phyloP scores from a whole-genome alignment of 2,113 vertebrate genomes.

The Myrmecophaga tridactyla region DNA sequence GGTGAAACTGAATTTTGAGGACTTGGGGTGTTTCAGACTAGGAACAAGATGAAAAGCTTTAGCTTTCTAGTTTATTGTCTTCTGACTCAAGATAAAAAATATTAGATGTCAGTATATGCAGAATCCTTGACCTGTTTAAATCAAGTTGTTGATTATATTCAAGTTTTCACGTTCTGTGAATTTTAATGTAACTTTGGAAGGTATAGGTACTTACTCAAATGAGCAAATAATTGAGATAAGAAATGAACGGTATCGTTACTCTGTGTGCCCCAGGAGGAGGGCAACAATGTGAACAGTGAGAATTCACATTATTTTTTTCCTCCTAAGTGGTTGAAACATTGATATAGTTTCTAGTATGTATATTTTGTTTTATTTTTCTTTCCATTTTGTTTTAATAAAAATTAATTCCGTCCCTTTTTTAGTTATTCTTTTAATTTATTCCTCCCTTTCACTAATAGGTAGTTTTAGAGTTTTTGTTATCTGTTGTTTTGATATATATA shows the following conservation, averaged over 20 bases:
- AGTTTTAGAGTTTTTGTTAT: neutral
- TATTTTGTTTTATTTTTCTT: slow-evolving; percentile 3
- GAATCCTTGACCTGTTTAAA: neutral
- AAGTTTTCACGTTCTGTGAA: neutral
- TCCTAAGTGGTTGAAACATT: neutral
- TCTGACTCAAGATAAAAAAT: neutral
- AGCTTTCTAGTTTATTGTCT: neutral
- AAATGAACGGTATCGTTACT: neutral
- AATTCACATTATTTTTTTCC: neutral
- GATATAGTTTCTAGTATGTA: neutral
- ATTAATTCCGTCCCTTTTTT: neutral
- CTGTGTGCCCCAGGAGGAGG: neutral
- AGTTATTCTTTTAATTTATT: neutral
- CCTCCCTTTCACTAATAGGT: neutral
- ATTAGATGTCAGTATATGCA: neutral
- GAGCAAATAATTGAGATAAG: slow-evolving; percentile 1
- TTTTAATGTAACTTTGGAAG: slow-evolving; percentile 6
- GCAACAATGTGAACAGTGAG: neutral
- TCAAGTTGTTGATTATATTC: neutral
- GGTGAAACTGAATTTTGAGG: neutral
- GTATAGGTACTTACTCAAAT: neutral
- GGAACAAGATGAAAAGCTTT: neutral
- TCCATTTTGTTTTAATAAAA: neutral
- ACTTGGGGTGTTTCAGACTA: neutral
- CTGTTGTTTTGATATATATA: neutral